A percentile compares a stretch with the other conserved stretches of the same genome.
Evolutionary conservation across 2,888 invertebrate species (phyloP).

Genomic region (Matsumyia berberina): DNA sequence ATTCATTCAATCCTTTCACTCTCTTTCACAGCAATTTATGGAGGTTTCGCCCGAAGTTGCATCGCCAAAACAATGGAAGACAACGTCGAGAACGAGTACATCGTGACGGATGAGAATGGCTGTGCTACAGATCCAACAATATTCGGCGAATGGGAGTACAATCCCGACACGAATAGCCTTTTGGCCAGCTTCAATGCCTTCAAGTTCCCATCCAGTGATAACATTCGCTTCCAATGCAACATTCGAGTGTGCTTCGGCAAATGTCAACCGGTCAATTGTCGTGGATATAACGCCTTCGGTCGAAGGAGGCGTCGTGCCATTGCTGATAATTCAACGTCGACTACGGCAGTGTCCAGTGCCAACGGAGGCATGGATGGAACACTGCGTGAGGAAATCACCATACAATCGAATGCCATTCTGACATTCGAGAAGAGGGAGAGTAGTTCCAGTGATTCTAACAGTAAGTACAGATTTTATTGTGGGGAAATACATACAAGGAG

Average conservation of each 20-base stretch:
- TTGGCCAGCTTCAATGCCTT: slow-evolving; percentile 96
- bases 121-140: slow-evolving; percentile 96
- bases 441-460: slow-evolving; percentile 91
- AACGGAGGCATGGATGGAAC: slow-evolving; percentile 89
- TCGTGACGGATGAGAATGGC: slow-evolving; percentile 96
- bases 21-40: slow-evolving; percentile 90
- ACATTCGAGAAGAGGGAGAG: slow-evolving; percentile 94
- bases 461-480: slow-evolving; percentile 83
- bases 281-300: slow-evolving; percentile 95
- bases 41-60: slow-evolving; percentile 96
- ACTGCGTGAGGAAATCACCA: slow-evolving; percentile 95
- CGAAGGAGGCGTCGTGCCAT: slow-evolving; percentile 89
- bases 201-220: slow-evolving; percentile 97
- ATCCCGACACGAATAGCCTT: slow-evolving; percentile 92
- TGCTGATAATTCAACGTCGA: slow-evolving; percentile 82
- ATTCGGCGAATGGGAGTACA: slow-evolving; percentile 97
- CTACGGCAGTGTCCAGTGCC: slow-evolving; percentile 87
- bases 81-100: slow-evolving; percentile 94
- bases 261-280: slow-evolving; percentile 97
- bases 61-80: slow-evolving; percentile 96
- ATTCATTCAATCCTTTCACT: not conserved
- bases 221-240: slow-evolving; percentile 97
- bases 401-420: slow-evolving; percentile 95
- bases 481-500: not conserved
- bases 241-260: slow-evolving; percentile 97